A percentile compares a stretch with the other conserved stretches of the same genome.
These are phyloP conservation scores for Drosophila guanche DNA, from an alignment of 1,140 invertebrate genomes.

Conservation along the genomic window DNA sequence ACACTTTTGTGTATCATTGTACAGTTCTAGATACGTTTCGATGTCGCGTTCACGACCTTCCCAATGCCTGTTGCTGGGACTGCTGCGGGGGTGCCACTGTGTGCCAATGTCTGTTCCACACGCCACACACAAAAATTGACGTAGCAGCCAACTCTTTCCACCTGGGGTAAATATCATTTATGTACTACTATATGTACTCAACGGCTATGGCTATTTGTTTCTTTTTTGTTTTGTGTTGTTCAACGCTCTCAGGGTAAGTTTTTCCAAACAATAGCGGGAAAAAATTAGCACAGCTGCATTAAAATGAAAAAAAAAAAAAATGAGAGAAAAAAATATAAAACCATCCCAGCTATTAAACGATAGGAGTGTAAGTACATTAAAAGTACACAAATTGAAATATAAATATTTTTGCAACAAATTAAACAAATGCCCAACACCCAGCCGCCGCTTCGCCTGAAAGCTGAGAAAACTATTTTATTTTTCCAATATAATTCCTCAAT, in stretches of 20 bases:
- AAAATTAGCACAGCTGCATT: slow-evolving; percentile 72
- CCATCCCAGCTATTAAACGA: slow-evolving; percentile 50
- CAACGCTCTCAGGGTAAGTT: slow-evolving; percentile 63
- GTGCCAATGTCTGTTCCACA: neutral
- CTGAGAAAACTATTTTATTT: slow-evolving; percentile 51
- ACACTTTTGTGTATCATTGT: slow-evolving; percentile 18
- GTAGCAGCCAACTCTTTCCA: slow-evolving; percentile 38
- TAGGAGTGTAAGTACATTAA: slow-evolving; percentile 57
- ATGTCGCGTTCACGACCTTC: slow-evolving; percentile 38
- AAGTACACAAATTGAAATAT: slow-evolving; percentile 54
- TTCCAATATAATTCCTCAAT: slow-evolving; percentile 33
- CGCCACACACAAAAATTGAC: slow-evolving; percentile 49
- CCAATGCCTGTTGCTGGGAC: neutral
- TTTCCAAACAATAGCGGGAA: slow-evolving; percentile 69
- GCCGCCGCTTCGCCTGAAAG: neutral
- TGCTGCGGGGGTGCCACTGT: too few species aligned
- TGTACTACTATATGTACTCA: slow-evolving; percentile 50
- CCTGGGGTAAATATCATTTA: slow-evolving; percentile 55
- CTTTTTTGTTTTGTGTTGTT: slow-evolving; percentile 21
- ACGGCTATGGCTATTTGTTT: slow-evolving; percentile 33
- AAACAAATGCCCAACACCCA: slow-evolving; percentile 24
- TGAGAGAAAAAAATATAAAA: slow-evolving; percentile 7
- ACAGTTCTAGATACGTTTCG: slow-evolving; percentile 9
- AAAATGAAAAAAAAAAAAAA: slow-evolving; percentile 27
- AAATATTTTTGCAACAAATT: slow-evolving; percentile 76